phyloP scores from a whole-genome alignment of 2,113 vertebrate species.

The western clawed frog (Xenopus tropicalis) region DNA sequence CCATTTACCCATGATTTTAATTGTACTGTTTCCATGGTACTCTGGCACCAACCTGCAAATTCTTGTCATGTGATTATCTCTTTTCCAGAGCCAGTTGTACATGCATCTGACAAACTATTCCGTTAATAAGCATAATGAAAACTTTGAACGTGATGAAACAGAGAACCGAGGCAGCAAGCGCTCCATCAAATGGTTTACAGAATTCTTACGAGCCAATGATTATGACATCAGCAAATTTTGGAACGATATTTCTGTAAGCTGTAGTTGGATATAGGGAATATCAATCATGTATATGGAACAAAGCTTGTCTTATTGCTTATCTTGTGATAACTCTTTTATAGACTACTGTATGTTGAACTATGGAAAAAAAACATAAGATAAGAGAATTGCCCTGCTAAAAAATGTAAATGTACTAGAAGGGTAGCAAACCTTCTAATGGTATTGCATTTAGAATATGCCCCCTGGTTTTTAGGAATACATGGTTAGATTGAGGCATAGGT shows the following conservation, averaged over 20 bases:
- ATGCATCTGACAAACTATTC: conserved; percentile 99
- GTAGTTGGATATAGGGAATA: conserved; percentile 2
- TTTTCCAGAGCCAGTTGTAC: conserved; percentile 86
- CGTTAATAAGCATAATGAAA: conserved; percentile 97
- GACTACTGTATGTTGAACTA: too few species aligned
- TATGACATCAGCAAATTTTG: conserved; percentile 95
- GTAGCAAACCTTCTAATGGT: too few species aligned
- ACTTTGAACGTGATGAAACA: conserved; percentile 90
- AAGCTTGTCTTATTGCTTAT: too few species aligned
- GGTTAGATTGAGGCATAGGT: too few species aligned
- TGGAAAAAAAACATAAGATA: too few species aligned
- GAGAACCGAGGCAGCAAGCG: conserved; percentile 96
- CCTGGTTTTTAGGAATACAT: too few species aligned
- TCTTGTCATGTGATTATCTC: neutral
- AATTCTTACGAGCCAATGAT: conserved; percentile 89
- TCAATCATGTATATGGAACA: too few species aligned
- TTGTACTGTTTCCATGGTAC: neutral
- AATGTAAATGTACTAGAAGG: too few species aligned
- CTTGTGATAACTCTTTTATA: too few species aligned
- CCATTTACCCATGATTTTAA: neutral
- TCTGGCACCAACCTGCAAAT: conserved; percentile 2
- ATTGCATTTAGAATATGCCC: too few species aligned
- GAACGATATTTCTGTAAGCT: conserved; percentile 94
- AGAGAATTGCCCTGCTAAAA: too few species aligned
- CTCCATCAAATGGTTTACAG: conserved; percentile 96